phyloP scores from a whole-genome alignment of 2,888 invertebrate genomes.

The Microctonus aethiopoides region DNA sequence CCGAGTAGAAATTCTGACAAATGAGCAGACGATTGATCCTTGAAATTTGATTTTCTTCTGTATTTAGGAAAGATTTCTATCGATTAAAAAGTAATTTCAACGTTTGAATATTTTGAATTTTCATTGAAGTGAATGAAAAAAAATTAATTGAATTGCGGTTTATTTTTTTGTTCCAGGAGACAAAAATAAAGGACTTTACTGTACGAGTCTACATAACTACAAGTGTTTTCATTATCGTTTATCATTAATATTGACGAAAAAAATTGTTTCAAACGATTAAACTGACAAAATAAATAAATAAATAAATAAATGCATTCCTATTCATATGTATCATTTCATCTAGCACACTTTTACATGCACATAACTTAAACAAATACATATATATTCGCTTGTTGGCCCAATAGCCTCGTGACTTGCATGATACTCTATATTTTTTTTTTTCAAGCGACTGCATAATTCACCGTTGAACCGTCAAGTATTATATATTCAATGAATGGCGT shows the following conservation, averaged over 20 bases:
- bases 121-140: no score
- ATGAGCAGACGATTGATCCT: neutral
- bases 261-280: conserved; percentile 19
- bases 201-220: no score
- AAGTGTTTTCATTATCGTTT: no score
- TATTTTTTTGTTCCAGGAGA: neutral
- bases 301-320: neutral
- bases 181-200: neutral
- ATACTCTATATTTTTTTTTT: conserved; percentile 24
- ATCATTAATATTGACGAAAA: neutral
- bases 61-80: no score
- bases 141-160: no score
- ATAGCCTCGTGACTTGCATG: conserved; percentile 35
- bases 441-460: conserved; percentile 28
- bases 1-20: neutral
- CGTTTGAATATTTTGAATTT: no score
- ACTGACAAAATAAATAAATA: neutral
- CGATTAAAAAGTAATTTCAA: no score
- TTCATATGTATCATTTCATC: no score
- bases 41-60: neutral
- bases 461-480: conserved; percentile 20
- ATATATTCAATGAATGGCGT: conserved; percentile 23
- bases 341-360: conserved; percentile 12
- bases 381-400: conserved; percentile 16
- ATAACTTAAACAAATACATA: neutral